These are phyloP conservation scores for Parauchenoglanis punctatus DNA, from an alignment of 2,797 vertebrate genomes.

Conservation along the genomic window DNA sequence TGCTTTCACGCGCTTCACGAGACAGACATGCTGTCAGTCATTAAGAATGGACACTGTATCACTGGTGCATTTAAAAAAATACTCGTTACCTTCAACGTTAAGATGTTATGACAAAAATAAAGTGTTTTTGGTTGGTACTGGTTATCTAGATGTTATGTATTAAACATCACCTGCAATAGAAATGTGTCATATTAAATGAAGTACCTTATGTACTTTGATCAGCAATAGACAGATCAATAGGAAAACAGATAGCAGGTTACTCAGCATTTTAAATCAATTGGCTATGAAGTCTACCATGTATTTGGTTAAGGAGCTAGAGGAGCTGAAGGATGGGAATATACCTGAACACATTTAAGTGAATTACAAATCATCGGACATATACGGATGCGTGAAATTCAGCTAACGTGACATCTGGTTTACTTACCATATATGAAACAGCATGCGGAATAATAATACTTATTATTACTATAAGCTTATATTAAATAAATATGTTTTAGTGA, in stretches of 20 bases:
- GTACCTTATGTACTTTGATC: slow-evolving; percentile 6
- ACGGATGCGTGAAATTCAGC: background rate
- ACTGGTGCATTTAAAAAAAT: background rate
- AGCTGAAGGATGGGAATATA: background rate
- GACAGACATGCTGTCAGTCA: slow-evolving; percentile 28
- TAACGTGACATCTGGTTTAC: background rate
- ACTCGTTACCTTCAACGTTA: background rate
- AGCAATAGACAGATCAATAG: background rate
- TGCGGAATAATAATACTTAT: background rate
- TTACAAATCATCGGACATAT: background rate
- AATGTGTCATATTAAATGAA: background rate
- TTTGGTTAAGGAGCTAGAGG: background rate
- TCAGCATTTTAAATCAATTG: background rate
- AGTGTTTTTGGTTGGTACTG: background rate
- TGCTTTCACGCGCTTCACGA: slow-evolving; percentile 41
- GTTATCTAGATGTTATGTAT: background rate
- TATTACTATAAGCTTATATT: background rate
- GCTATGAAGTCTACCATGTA: no score
- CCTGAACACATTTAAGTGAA: background rate
- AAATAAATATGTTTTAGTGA: no score
- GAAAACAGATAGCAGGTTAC: background rate
- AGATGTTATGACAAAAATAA: background rate
- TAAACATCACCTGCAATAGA: no score
- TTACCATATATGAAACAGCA: background rate
- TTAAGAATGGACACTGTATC: slow-evolving; percentile 15